Evolutionary conservation across 2,113 vertebrate genomes (phyloP).

Genomic region (Bufo bufo): DNA sequence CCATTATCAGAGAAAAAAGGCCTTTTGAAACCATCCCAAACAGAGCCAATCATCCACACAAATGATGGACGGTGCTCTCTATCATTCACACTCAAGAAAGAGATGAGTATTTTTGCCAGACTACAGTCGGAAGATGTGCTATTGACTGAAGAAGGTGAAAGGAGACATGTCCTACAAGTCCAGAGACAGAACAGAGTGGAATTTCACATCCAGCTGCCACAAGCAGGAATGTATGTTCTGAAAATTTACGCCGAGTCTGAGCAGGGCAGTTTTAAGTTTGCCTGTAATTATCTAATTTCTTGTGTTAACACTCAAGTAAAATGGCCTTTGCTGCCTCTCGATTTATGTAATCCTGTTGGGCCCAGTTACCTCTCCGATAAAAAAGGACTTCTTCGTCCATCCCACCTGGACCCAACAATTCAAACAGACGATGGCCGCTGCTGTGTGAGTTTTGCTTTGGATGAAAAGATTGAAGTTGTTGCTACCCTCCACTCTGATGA

Average conservation of each 20-base stretch:
- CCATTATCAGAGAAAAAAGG: conserved; percentile 58
- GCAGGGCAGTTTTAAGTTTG: conserved; percentile 35
- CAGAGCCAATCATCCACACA: conserved; percentile 55
- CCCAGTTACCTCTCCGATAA: conserved; percentile 60
- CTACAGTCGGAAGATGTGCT: conserved; percentile 44
- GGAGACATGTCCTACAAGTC: conserved; percentile 52
- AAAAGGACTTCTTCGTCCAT: conserved; percentile 57
- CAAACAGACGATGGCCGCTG: conserved; percentile 57
- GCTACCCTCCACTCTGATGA: conserved; percentile 45
- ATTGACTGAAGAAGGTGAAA: conserved; percentile 58
- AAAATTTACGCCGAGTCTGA: conserved; percentile 56
- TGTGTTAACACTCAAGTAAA: conserved; percentile 54
- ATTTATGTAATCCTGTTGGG: conserved; percentile 59
- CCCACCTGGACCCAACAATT: conserved; percentile 58
- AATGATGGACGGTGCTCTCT: conserved; percentile 57
- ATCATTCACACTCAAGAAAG: conserved; percentile 50
- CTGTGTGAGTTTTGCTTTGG: conserved; percentile 57
- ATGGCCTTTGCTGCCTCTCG: conserved; percentile 59
- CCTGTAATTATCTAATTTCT: conserved; percentile 62
- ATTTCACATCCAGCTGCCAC: conserved; percentile 60
- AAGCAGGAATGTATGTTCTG: conserved; percentile 58
- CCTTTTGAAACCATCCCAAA: conserved; percentile 56
- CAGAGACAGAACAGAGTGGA: conserved; percentile 56
- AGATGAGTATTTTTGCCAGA: conserved; percentile 54
- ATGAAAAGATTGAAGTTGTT: conserved; percentile 37